Evolutionary conservation across 2,797 vertebrate species (phyloP).

Genomic region (Buceros bicornis): DNA sequence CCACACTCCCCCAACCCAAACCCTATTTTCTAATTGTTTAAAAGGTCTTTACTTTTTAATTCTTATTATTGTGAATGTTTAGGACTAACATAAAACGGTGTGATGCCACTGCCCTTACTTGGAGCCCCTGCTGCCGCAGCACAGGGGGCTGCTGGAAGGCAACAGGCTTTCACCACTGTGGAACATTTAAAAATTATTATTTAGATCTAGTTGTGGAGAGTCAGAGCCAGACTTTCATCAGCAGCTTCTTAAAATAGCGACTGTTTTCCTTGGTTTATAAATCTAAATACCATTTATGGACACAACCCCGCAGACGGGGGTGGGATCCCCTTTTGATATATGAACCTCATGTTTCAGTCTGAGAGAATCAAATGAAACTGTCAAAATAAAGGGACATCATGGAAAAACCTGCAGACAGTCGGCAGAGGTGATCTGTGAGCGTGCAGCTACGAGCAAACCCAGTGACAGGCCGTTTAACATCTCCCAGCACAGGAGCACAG

Average conservation of each 20-base stretch:
- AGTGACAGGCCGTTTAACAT: background rate
- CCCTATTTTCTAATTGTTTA: background rate
- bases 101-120: background rate
- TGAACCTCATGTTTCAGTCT: background rate
- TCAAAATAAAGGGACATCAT: background rate
- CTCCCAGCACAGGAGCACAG: rapidly evolving
- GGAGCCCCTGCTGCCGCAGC: background rate
- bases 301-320: background rate
- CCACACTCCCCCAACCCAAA: background rate
- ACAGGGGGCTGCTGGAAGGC: background rate
- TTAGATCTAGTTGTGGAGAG: background rate
- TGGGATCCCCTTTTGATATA: conserved; percentile 12
- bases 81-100: background rate
- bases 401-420: conserved; percentile 9
- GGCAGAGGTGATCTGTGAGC: rapidly evolving
- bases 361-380: background rate
- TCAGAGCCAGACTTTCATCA: conserved; percentile 26
- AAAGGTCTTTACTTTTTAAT: background rate
- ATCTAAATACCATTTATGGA: conserved; percentile 62
- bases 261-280: background rate
- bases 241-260: conserved; percentile 66
- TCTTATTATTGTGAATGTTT: background rate
- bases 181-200: conserved; percentile 7
- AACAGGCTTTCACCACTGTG: background rate
- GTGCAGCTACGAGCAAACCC: rapidly evolving